A percentile compares a stretch with the other conserved stretches of the same genome.
Conservation (phyloP, 2,888 invertebrate species). For the Drosophila pseudotakahashii region DNA sequence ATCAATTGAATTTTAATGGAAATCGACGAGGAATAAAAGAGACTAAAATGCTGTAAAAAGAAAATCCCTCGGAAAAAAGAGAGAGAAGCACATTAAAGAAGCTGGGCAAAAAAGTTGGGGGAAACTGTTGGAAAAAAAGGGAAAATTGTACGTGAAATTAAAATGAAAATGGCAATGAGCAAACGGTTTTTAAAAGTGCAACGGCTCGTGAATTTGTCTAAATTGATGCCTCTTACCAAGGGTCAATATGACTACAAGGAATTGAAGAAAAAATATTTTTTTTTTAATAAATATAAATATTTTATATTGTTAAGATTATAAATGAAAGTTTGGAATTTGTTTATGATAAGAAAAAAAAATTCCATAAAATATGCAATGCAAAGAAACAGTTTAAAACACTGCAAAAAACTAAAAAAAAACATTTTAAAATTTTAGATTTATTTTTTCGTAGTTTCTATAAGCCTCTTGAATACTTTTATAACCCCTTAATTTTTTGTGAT, state of each 20-base stretch:
- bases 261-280: neutral
- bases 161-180: conserved; percentile 73
- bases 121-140: conserved; percentile 61
- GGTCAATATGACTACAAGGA: neutral
- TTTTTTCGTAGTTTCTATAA: no score
- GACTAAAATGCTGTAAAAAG: conserved; percentile 76
- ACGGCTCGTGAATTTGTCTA: conserved; percentile 56
- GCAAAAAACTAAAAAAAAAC: no score
- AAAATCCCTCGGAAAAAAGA: conserved; percentile 30
- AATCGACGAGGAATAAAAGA: conserved; percentile 81
- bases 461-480: neutral
- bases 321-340: no score
- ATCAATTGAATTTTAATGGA: conserved; percentile 81
- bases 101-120: neutral
- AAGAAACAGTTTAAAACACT: no score
- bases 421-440: no score
- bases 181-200: conserved; percentile 64
- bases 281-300: neutral
- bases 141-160: conserved; percentile 71
- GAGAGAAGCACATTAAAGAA: conserved; percentile 43
- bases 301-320: neutral
- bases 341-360: neutral
- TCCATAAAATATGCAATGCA: neutral
- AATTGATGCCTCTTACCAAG: conserved; percentile 18
- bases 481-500: neutral